Conservation (phyloP, 1,140 invertebrate genomes). For the Stegodyphus mimosarum region DNA sequence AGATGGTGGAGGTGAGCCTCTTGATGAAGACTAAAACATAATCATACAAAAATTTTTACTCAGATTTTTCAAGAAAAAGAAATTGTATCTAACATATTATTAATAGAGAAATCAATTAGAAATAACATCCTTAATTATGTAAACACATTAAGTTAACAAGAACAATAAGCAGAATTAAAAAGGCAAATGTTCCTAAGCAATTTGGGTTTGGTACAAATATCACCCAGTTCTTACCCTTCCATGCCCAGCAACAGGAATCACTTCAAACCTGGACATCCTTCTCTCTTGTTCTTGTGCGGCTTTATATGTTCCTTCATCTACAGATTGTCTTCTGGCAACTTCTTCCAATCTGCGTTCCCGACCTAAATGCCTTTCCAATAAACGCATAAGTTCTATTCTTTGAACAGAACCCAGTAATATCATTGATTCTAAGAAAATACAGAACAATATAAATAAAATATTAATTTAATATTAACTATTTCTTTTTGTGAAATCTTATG, state of each 20-base stretch:
- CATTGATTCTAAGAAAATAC: slow-evolving; percentile 77
- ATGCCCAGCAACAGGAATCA: slow-evolving; percentile 72
- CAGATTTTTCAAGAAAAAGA: too few species aligned
- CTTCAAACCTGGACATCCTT: slow-evolving; percentile 78
- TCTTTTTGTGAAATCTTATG: too few species aligned
- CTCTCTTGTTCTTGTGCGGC: slow-evolving; percentile 69
- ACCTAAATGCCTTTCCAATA: slow-evolving; percentile 84
- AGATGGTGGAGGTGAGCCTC: slow-evolving; percentile 61
- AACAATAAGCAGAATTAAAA: too few species aligned
- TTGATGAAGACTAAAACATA: slow-evolving; percentile 59
- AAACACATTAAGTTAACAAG: too few species aligned
- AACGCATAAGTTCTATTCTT: slow-evolving; percentile 86
- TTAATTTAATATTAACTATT: not conserved
- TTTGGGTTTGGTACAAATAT: not conserved
- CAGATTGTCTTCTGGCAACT: slow-evolving; percentile 71
- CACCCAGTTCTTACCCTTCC: slow-evolving; percentile 7
- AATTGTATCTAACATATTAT: too few species aligned
- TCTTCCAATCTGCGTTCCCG: slow-evolving; percentile 84
- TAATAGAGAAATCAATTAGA: too few species aligned
- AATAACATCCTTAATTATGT: too few species aligned
- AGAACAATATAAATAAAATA: not conserved
- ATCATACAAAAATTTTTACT: too few species aligned
- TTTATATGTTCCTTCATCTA: slow-evolving; percentile 58
- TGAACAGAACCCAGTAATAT: slow-evolving; percentile 93
- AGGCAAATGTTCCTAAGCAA: not conserved